Evolutionary conservation across 2,797 vertebrate species (phyloP).

Genomic region (Gobionotothen gibberifrons): DNA sequence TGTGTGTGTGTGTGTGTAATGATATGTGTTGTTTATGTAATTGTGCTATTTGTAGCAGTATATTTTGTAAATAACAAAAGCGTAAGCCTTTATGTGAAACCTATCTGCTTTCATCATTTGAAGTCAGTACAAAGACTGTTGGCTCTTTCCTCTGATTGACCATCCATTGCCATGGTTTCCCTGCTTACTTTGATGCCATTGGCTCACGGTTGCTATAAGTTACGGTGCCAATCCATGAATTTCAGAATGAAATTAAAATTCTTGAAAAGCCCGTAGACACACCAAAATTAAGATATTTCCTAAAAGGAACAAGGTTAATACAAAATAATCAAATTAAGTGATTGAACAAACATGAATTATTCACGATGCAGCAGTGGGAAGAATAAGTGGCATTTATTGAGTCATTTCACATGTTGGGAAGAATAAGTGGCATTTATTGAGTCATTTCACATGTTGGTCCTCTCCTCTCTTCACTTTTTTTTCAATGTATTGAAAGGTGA

Average conservation of each 20-base stretch:
- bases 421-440: background rate
- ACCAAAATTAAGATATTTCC: background rate
- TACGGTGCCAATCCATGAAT: conserved; percentile 78
- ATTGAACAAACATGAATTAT: background rate
- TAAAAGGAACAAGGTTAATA: background rate
- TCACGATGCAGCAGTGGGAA: background rate
- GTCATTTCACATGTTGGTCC: conserved; percentile 3
- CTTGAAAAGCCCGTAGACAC: background rate
- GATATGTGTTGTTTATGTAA: background rate
- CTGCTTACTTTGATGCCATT: conserved; percentile 82
- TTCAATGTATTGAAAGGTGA: background rate
- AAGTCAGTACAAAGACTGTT: conserved; percentile 53
- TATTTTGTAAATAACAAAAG: conserved; percentile 6
- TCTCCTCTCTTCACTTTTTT: background rate
- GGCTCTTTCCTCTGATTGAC: conserved; percentile 76
- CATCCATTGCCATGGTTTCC: conserved; percentile 88
- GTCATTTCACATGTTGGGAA: conserved; percentile 8
- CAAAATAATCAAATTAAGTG: background rate
- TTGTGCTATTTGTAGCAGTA: background rate
- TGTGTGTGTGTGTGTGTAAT: background rate
- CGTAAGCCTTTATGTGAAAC: conserved; percentile 15
- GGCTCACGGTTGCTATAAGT: conserved; percentile 91
- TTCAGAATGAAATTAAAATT: conserved; percentile 67
- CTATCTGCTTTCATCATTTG: conserved; percentile 37
- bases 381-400: background rate